Conservation (phyloP, 1,140 invertebrate species). For the Sminthurides bifidus region DNA sequence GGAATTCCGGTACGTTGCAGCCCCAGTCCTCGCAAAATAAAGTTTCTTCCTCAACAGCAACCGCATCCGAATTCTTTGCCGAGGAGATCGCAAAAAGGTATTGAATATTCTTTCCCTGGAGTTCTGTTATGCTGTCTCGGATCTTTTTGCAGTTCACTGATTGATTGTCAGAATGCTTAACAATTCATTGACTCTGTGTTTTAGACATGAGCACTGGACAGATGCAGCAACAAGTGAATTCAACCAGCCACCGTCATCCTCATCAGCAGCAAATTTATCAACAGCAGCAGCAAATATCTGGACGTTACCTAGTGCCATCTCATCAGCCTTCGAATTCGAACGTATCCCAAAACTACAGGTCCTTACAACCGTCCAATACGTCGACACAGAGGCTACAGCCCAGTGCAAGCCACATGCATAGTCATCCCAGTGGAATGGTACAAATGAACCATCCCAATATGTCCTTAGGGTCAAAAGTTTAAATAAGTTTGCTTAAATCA, state of each 20-base stretch:
- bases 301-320: not conserved
- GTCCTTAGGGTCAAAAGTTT: slow-evolving; percentile 24
- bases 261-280: not conserved
- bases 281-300: slow-evolving; percentile 6
- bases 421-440: slow-evolving; percentile 10
- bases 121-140: not conserved
- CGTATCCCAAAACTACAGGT: not conserved
- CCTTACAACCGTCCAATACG: not conserved
- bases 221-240: not conserved
- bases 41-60: slow-evolving; percentile 14
- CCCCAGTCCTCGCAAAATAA: slow-evolving; percentile 35
- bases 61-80: slow-evolving; percentile 29
- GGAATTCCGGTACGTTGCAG: slow-evolving; percentile 15
- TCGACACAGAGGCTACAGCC: too few species aligned
- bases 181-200: not conserved
- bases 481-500: too few species aligned
- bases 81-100: slow-evolving; percentile 24
- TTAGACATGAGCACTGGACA: not conserved
- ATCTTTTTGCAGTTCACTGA: not conserved
- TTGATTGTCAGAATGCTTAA: not conserved
- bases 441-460: slow-evolving; percentile 5
- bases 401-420: too few species aligned
- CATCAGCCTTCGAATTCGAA: not conserved
- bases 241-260: not conserved
- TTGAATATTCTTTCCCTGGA: not conserved